Percentiles rank a stretch among this genome's conserved stretches.
Conservation (phyloP, 2,888 invertebrate genomes). For the Heliconius aoede region DNA sequence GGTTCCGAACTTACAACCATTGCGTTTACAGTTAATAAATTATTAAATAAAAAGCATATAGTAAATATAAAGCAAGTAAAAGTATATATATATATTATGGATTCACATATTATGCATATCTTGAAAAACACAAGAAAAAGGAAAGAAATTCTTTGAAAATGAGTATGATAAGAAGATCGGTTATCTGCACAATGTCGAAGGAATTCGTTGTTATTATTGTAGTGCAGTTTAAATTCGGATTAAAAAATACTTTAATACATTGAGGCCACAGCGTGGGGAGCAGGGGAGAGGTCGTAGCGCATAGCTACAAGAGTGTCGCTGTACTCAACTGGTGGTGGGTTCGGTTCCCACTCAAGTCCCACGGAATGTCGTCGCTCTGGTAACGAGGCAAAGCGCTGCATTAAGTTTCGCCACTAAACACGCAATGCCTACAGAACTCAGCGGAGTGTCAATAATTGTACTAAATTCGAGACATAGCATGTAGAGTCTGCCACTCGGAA, state of each 20-base stretch:
- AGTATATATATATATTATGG: no score
- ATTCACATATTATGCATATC: no score
- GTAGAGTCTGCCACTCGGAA: neutral
- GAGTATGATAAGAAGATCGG: neutral
- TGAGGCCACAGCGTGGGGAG: neutral
- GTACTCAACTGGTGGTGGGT: neutral
- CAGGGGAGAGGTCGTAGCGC: neutral
- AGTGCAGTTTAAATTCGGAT: neutral
- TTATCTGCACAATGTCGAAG: conserved; percentile 11
- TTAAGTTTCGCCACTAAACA: neutral
- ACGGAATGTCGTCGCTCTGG: neutral
- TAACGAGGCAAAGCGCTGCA: neutral
- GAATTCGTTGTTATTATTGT: neutral
- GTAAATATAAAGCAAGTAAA: no score
- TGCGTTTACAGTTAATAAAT: no score
- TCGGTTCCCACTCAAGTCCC: neutral
- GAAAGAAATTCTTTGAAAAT: neutral
- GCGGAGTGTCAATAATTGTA: no score
- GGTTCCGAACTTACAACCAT: no score
- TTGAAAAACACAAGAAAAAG: neutral
- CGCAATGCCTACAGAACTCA: neutral
- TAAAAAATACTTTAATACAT: neutral
- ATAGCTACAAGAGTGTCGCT: neutral
- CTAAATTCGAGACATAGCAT: neutral
- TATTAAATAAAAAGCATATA: no score